Evolutionary conservation across 2,113 vertebrate species (phyloP).

Genomic region (Athene cunicularia): DNA sequence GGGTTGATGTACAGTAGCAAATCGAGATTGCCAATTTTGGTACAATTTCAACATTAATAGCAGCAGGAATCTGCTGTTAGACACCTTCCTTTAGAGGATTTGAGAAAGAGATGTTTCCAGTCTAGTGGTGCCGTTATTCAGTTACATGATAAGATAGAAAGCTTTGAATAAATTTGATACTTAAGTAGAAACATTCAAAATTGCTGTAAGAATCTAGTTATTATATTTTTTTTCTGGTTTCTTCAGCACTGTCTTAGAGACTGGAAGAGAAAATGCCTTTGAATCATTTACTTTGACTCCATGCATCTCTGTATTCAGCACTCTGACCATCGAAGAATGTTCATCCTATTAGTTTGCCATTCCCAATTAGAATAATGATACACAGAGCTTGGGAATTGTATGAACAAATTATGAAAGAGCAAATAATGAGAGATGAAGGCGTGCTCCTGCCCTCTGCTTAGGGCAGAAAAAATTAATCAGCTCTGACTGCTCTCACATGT

Average conservation of each 20-base stretch:
- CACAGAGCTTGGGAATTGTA: not conserved
- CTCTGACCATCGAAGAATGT: not conserved
- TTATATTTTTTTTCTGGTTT: not conserved
- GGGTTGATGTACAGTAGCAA: not conserved
- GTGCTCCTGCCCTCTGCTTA: not conserved
- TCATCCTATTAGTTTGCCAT: not conserved
- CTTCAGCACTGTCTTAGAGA: not conserved
- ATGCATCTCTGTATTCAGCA: not conserved
- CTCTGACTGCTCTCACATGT: not conserved
- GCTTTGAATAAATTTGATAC: not conserved
- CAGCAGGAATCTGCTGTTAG: not conserved
- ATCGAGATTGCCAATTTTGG: not conserved
- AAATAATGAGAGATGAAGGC: not conserved
- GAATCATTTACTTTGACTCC: not conserved
- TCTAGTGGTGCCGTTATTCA: not conserved
- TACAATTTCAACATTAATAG: not conserved
- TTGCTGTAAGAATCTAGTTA: not conserved
- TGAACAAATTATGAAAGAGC: constrained; percentile 4
- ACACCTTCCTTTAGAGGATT: not conserved
- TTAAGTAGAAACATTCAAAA: not conserved
- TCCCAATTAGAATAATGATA: not conserved
- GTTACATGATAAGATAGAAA: not conserved
- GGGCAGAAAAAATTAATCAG: not conserved
- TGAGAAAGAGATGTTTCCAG: not conserved
- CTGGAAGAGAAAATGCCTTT: not conserved